A percentile compares a stretch with the other conserved stretches of the same genome.
phyloP scores from a whole-genome alignment of 2,888 invertebrate species.

The Neoascia interrupta region DNA sequence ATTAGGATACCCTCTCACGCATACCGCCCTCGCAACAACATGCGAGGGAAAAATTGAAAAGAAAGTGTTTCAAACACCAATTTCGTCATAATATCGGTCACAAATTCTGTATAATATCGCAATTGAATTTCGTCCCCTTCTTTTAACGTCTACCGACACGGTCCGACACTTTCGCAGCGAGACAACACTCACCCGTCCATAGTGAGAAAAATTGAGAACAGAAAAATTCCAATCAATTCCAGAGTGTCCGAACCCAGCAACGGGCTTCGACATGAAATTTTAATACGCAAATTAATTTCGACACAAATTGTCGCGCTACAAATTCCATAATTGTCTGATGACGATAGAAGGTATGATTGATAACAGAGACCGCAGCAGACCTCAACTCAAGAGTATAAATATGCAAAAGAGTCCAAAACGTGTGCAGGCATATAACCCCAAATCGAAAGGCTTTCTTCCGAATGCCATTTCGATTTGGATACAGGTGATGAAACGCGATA shows the following conservation, averaged over 20 bases:
- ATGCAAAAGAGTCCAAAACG: constrained; percentile 21
- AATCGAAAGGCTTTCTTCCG: constrained; percentile 63
- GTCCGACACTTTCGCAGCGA: constrained; percentile 42
- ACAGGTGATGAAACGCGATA: constrained; percentile 18
- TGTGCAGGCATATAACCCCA: constrained; percentile 2
- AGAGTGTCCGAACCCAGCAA: constrained; percentile 1
- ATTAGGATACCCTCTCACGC: no score
- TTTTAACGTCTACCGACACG: background rate
- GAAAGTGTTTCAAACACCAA: constrained; percentile 27
- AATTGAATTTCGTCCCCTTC: constrained; percentile 16
- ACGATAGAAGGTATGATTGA: constrained; percentile 51
- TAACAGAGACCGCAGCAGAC: constrained; percentile 3
- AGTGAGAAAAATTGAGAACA: constrained; percentile 35
- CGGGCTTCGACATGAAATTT: background rate
- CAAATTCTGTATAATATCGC: constrained; percentile 28
- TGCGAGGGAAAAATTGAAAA: no score
- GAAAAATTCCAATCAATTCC: constrained; percentile 55
- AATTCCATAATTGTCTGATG: constrained; percentile 56
- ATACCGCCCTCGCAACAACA: no score
- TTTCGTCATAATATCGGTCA: constrained; percentile 19
- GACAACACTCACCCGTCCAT: constrained; percentile 13
- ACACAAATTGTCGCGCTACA: constrained; percentile 52
- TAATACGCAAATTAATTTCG: constrained; percentile 53
- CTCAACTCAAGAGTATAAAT: background rate
- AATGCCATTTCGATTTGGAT: constrained; percentile 34